These are phyloP conservation scores for Hirtodrosophila histrioides DNA, from an alignment of 2,888 invertebrate genomes.

Conservation along the genomic window DNA sequence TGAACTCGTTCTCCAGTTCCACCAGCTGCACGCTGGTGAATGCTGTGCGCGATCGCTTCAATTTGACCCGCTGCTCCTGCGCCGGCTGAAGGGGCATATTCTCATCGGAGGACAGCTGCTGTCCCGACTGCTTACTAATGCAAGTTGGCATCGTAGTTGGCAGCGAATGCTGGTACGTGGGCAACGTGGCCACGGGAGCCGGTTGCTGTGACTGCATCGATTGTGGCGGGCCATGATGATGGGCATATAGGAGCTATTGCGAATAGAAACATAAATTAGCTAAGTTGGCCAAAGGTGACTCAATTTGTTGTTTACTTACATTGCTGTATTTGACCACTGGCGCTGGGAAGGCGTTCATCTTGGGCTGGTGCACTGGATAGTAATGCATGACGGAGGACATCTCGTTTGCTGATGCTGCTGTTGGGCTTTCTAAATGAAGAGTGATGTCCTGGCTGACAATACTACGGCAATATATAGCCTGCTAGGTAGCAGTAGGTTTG, in stretches of 20 bases:
- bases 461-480: constrained; percentile 48
- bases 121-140: constrained; percentile 29
- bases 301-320: constrained; percentile 35
- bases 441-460: constrained; percentile 46
- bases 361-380: constrained; percentile 69
- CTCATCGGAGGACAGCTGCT: constrained; percentile 66
- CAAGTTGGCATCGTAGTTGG: constrained; percentile 21
- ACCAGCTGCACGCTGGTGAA: constrained; percentile 98
- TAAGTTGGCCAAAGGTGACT: rapidly evolving
- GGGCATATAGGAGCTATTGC: constrained; percentile 37
- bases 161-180: constrained; percentile 31
- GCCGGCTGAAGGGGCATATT: constrained; percentile 54
- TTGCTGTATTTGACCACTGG: constrained; percentile 61
- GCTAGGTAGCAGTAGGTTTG: constrained; percentile 58
- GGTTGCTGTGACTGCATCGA: constrained; percentile 14
- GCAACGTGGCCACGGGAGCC: constrained; percentile 11
- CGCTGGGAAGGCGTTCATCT: constrained; percentile 51
- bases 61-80: constrained; percentile 61
- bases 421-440: constrained; percentile 45
- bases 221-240: constrained; percentile 31
- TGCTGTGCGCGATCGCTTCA: constrained; percentile 90
- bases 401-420: constrained; percentile 31
- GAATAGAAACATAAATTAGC: background rate
- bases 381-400: constrained; percentile 77
- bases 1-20: constrained; percentile 97